Evolutionary conservation across 2,888 invertebrate species (phyloP).

Genomic region (Drosophila anomalata): DNA sequence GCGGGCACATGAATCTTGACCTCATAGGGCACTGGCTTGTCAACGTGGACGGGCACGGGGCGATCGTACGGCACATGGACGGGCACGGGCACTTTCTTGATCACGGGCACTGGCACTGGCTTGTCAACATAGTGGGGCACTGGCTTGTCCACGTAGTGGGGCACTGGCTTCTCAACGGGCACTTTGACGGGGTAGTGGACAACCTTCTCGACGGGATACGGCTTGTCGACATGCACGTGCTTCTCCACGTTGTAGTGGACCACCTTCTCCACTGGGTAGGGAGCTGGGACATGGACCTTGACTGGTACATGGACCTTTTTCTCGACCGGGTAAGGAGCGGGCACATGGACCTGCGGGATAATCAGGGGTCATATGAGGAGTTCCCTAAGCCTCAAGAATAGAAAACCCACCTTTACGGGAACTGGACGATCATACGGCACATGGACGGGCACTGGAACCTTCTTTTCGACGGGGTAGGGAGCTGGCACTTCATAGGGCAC

Average conservation of each 20-base stretch:
- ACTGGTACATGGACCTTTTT: constrained; percentile 89
- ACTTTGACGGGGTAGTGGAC: constrained; percentile 90
- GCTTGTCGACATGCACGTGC: constrained; percentile 90
- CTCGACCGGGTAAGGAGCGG: constrained; percentile 88
- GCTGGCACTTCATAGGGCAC: constrained; percentile 91
- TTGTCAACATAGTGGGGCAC: constrained; percentile 88
- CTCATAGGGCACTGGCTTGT: constrained; percentile 90
- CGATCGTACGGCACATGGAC: constrained; percentile 87
- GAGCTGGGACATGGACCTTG: constrained; percentile 90
- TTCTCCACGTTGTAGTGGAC: constrained; percentile 89
- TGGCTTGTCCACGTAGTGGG: constrained; percentile 86
- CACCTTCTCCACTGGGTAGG: constrained; percentile 89
- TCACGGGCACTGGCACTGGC: constrained; percentile 87
- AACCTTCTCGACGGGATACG: constrained; percentile 89
- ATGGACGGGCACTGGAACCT: constrained; percentile 90
- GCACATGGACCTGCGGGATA: constrained; percentile 84
- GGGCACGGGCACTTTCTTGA: constrained; percentile 88
- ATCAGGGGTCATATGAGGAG: not conserved
- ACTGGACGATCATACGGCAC: constrained; percentile 92
- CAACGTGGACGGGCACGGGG: constrained; percentile 88
- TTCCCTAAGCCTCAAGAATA: not conserved
- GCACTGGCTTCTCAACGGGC: constrained; percentile 88
- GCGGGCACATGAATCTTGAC: constrained; percentile 89
- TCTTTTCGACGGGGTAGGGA: constrained; percentile 91
- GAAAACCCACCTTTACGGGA: constrained; percentile 86